Evolutionary conservation across 2,888 invertebrate genomes (phyloP).

Genomic region (Kryphioiulus occultus): DNA sequence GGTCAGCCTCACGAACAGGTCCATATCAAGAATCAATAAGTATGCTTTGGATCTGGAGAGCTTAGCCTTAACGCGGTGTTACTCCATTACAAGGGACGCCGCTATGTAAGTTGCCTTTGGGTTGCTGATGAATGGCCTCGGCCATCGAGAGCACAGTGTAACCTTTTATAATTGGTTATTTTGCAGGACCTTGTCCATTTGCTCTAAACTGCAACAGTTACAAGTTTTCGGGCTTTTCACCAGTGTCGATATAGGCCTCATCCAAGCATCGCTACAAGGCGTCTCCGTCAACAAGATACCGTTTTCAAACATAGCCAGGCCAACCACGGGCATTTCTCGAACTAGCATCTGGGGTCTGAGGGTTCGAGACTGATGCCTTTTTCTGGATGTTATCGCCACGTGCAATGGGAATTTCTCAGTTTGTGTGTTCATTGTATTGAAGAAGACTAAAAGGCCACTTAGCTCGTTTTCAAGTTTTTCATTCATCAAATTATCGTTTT

Average conservation of each 20-base stretch:
- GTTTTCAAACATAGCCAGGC: conserved; percentile 66
- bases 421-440: neutral
- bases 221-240: neutral
- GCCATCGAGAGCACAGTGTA: no score
- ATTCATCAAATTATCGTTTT: no score
- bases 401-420: neutral
- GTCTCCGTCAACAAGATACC: conserved; percentile 76
- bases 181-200: neutral
- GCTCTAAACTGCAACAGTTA: neutral
- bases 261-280: conserved; percentile 69
- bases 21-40: conserved; percentile 69
- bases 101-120: conserved; percentile 72
- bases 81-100: conserved; percentile 75
- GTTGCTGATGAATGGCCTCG: neutral
- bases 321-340: conserved; percentile 84
- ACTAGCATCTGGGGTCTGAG: conserved; percentile 91
- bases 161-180: neutral
- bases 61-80: conserved; percentile 67
- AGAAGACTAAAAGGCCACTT: neutral
- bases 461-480: no score
- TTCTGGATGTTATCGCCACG: no score
- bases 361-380: conserved; percentile 74
- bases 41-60: conserved; percentile 67
- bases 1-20: conserved; percentile 71
- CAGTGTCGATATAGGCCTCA: neutral